Base-by-base conservation (phyloP, 2,797 vertebrate species). In the Sebastes itinus region DNA sequence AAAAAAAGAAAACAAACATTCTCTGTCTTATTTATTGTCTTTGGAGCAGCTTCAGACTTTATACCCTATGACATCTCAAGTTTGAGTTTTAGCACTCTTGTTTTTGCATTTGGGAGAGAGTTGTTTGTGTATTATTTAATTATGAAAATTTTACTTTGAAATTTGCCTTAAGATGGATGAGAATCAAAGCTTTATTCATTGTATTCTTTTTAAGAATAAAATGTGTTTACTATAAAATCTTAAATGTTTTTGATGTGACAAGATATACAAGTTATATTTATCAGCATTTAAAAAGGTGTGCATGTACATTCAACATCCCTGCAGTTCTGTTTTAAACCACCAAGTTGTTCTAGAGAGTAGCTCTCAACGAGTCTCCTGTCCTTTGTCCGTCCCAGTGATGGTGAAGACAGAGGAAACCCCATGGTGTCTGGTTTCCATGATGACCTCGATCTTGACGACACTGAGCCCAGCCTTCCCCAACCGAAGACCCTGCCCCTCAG, bases 351-450 rank as follows among this genome's bases (percentile, higher is more conserved):
- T 30, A 30, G 28, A 30, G 28, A 30, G 28, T 30, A 23, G 25
- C 22, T 27, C 4, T 25, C 9, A 28, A 2, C 10, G 20, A 30
- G 23, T 55, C 32, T 80, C 1, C 4, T 83, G 23, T 72, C 32
- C 7, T 62, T 52, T 76, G 5, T 80, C 9, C 68, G 3, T 78
- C 23, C 7, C 94, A 99, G 99, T 1, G 98, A 99, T 3, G 96
- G 92, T 13, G 98, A 98, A 67, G 86, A 3, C 0, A 80, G 92
- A 25, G 97, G 95, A 18, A 99, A 98, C 94, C 99, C 98, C 0
- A 96, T 99, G 97, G 99, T 99, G 22, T 96, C 98, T 0, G 93
- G 94, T 14, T 98, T 98, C 93, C 97, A 97, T 89, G 98, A 99
- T 0, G 98, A 99, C 60, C 93, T 99, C 42, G 99, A 99, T 77